These are phyloP conservation scores for Agrotis puta DNA, from an alignment of 2,888 invertebrate species.

Conservation along the genomic window DNA sequence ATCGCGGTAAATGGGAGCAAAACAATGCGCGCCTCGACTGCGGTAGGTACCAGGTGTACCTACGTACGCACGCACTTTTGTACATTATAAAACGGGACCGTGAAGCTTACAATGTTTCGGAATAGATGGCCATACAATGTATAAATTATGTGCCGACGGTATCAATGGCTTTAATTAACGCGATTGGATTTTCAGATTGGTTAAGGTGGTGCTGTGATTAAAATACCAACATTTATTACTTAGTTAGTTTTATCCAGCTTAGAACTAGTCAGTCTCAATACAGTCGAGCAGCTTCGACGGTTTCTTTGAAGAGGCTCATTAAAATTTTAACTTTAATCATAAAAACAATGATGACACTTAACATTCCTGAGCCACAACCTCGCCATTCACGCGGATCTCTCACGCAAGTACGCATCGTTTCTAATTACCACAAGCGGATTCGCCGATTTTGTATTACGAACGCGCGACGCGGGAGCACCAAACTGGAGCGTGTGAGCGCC, in stretches of 20 bases:
- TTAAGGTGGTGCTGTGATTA: slow-evolving; percentile 55
- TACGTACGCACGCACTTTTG: slow-evolving; percentile 67
- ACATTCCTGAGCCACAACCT: slow-evolving; percentile 48
- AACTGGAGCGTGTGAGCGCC: slow-evolving; percentile 82
- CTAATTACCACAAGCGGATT: slow-evolving; percentile 68
- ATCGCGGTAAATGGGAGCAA: slow-evolving; percentile 70
- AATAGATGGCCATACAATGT: slow-evolving; percentile 56
- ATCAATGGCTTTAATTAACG: slow-evolving; percentile 61
- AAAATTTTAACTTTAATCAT: slow-evolving; percentile 47
- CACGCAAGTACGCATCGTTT: slow-evolving; percentile 56
- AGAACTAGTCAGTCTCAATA: slow-evolving; percentile 17
- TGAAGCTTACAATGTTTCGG: slow-evolving; percentile 60
- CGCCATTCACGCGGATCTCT: slow-evolving; percentile 60
- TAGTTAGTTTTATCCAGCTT: slow-evolving; percentile 32
- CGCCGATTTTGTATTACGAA: slow-evolving; percentile 66
- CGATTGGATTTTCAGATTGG: slow-evolving; percentile 55
- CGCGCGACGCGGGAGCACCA: slow-evolving; percentile 64
- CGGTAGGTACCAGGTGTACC: slow-evolving; percentile 70
- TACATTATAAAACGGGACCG: slow-evolving; percentile 66
- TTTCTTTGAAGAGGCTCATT: slow-evolving; percentile 42
- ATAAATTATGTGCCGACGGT: slow-evolving; percentile 51
- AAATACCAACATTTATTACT: slow-evolving; percentile 57
- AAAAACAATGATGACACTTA: slow-evolving; percentile 50
- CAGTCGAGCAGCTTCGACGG: slow-evolving; percentile 17
- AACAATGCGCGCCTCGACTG: slow-evolving; percentile 71